phyloP scores from a whole-genome alignment of 2,888 invertebrate species.

The Oligia latruncula region DNA sequence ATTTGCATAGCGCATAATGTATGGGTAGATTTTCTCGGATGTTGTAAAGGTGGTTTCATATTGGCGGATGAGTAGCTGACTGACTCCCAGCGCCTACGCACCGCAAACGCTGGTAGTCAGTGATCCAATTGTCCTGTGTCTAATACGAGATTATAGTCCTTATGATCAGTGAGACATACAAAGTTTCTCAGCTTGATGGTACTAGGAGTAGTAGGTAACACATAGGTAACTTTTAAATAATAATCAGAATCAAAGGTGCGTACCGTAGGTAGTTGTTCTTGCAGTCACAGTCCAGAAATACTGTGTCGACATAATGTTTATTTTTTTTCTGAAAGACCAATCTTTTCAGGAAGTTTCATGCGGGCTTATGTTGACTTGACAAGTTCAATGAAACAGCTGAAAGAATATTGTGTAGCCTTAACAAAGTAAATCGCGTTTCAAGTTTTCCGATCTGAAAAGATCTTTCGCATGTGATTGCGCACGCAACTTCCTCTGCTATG shows the following conservation, averaged over 20 bases:
- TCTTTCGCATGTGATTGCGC: slow-evolving; percentile 22
- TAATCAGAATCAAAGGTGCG: not conserved
- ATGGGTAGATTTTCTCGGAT: slow-evolving; percentile 27
- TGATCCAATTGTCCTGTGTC: no score
- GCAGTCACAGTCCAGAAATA: not conserved
- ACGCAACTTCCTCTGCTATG: slow-evolving; percentile 46
- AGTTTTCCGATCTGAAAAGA: slow-evolving; percentile 19
- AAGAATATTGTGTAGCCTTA: not conserved
- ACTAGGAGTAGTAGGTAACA: not conserved
- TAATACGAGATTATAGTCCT: not conserved
- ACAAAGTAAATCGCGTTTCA: not conserved
- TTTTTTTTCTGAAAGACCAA: not conserved
- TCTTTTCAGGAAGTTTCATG: not conserved
- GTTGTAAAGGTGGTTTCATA: slow-evolving; percentile 28
- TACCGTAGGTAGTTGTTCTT: not conserved
- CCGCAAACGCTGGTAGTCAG: not conserved
- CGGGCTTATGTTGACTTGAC: no score
- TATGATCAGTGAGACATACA: no score
- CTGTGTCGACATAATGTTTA: not conserved
- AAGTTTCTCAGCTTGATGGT: not conserved
- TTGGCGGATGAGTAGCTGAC: not conserved
- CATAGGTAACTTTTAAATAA: not conserved
- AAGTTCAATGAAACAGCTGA: slow-evolving; percentile 1
- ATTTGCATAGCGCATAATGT: slow-evolving; percentile 55
- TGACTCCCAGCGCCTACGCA: no score